Evolutionary conservation across 53 echinoderm and acorn worm genomes (phyloP).

Genomic region (Echinarachnius parma): DNA sequence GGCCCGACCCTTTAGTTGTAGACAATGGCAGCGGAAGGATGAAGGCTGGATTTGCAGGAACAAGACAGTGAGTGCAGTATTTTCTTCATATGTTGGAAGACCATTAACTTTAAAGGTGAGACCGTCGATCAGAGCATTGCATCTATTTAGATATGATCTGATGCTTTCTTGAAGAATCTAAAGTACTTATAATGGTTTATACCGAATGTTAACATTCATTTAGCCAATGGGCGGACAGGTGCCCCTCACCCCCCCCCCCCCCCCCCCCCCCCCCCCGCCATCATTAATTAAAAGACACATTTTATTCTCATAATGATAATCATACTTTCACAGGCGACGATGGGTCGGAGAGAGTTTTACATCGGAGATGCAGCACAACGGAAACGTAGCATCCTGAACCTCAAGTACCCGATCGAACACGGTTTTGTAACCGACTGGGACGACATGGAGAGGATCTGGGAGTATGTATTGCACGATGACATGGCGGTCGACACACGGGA

Average conservation of each 20-base stretch:
- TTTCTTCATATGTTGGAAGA: constrained; percentile 22
- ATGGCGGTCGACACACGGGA: constrained; percentile 21
- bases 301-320: too few relatives aligned
- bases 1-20: constrained; percentile 25
- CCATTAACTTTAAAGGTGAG: not conserved
- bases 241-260: too few relatives aligned
- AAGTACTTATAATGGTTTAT: too few relatives aligned
- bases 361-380: constrained; percentile 19
- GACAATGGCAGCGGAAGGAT: constrained; percentile 33
- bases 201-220: too few relatives aligned
- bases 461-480: constrained; percentile 21
- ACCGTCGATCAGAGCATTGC: too few relatives aligned
- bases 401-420: constrained; percentile 31
- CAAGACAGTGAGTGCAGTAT: not conserved
- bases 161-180: too few relatives aligned
- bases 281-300: too few relatives aligned
- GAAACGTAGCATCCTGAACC: constrained; percentile 2
- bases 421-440: constrained; percentile 46
- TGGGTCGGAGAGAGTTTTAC: too few relatives aligned
- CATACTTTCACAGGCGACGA: too few relatives aligned
- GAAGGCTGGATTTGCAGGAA: constrained; percentile 27
- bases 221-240: too few relatives aligned
- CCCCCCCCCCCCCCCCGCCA: too few relatives aligned
- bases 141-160: too few relatives aligned
- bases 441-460: constrained; percentile 51